Base-by-base conservation (phyloP, 2,888 invertebrate species). In the Antheraea yamamai region DNA sequence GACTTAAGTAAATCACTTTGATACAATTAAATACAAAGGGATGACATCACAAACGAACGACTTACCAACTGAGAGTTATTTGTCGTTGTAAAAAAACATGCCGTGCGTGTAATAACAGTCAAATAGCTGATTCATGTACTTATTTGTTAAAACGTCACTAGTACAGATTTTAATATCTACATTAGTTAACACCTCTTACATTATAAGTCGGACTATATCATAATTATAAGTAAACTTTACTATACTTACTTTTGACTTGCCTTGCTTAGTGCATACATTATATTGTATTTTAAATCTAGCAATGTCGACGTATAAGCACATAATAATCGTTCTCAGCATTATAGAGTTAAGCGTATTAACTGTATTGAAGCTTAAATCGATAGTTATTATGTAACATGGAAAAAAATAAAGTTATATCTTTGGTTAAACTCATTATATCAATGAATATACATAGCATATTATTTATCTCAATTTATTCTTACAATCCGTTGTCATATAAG, bases 171-270 rank as follows among this genome's bases (percentile, higher is more conserved):
- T n/a, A n/a, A n/a, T n/a, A n/a, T n/a, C n/a, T n/a, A n/a, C n/a
- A n/a, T n/a, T n/a, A n/a, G n/a, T n/a, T n/a, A n/a, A n/a, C n/a
- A n/a, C n/a, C n/a, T n/a, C 26, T 66, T 66, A 72, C 4, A 52
- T 52, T 52, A 51, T 26, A 52, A 72, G 26, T 51, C 12, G 4
- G 26, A 30, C 26, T 72, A 72, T 72, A 72, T 72, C 52, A 52
- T 55, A 30, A 16, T 72, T 30, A 39, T 72, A 55, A 52, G 52
- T 26, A 72, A 51, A 72, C 12, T 61, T 61, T 14, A 30, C 1
- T 66, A 30, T 66, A 66, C 16, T 30, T 66, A 66, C 16, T 30
- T 66, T 66, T 61, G 23, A 23, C 64, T 66, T 4, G 64, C 64
- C 64, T 66, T 66, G 26, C 18, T 1, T 64, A 64, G 20, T 61